Percentiles rank a stretch among this genome's conserved stretches.
phyloP scores from a whole-genome alignment of 2,888 invertebrate genomes.

The Limnephilus lunatus region DNA sequence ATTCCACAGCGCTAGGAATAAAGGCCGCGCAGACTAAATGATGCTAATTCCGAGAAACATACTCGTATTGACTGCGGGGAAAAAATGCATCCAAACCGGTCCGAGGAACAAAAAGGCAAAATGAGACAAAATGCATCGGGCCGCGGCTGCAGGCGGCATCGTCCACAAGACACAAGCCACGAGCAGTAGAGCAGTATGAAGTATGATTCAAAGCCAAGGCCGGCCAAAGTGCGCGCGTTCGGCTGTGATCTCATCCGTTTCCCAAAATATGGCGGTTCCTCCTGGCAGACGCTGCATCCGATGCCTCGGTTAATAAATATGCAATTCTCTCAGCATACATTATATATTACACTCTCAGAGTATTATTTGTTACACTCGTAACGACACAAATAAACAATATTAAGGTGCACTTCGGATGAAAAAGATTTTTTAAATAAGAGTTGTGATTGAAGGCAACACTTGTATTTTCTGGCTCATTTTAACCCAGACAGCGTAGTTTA shows the following conservation, averaged over 20 bases:
- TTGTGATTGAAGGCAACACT: too few relatives aligned
- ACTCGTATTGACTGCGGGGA: constrained; percentile 35
- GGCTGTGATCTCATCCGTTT: constrained; percentile 62
- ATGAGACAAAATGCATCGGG: constrained; percentile 54
- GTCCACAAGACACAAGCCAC: background rate
- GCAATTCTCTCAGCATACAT: background rate
- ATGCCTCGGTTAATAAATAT: background rate
- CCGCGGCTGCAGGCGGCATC: background rate
- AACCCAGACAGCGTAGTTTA: background rate
- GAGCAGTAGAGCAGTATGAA: too few relatives aligned
- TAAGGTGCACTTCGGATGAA: background rate
- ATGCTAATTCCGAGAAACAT: constrained; percentile 43
- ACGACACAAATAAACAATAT: background rate
- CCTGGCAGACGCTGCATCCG: background rate
- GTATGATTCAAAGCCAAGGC: constrained; percentile 64
- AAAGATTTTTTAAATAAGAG: background rate
- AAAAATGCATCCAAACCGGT: constrained; percentile 56
- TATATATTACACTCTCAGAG: background rate
- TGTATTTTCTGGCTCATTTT: too few relatives aligned
- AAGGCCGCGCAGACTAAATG: background rate
- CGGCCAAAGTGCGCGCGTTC: constrained; percentile 50
- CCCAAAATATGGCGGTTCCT: constrained; percentile 13
- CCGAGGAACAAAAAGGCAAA: background rate
- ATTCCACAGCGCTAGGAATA: constrained; percentile 10
- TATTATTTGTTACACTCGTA: background rate